Evolutionary conservation across 2,888 invertebrate genomes (phyloP).

Genomic region (Acrobasis repandana): DNA sequence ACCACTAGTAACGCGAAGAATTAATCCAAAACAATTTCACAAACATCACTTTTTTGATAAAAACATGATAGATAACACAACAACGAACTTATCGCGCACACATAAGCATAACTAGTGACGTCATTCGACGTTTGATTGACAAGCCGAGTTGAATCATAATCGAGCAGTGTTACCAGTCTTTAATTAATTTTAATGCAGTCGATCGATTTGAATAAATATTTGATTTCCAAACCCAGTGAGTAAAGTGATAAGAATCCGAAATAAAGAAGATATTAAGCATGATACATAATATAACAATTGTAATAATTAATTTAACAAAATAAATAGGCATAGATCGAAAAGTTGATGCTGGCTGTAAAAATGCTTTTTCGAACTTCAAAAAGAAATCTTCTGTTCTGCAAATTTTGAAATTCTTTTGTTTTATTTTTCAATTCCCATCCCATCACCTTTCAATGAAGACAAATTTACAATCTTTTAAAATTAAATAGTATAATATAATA

Average conservation of each 20-base stretch:
- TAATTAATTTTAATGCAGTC: neutral
- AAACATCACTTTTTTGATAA: conserved; percentile 80
- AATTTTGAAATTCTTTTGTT: conserved; percentile 39
- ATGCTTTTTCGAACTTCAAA: conserved; percentile 26
- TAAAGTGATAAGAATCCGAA: neutral
- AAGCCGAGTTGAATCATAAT: conserved; percentile 30
- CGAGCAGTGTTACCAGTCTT: conserved; percentile 34
- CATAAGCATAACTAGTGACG: conserved; percentile 65
- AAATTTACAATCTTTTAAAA: conserved; percentile 25
- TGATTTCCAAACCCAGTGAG: neutral
- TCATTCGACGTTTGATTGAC: conserved; percentile 26
- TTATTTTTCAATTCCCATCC: conserved; percentile 49
- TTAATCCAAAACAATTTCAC: conserved; percentile 65
- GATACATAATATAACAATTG: no score
- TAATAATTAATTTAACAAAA: no score
- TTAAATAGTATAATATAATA: conserved; percentile 39
- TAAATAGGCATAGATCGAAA: neutral
- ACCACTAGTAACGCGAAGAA: conserved; percentile 72
- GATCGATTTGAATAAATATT: neutral
- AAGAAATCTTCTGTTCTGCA: conserved; percentile 32
- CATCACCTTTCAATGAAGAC: conserved; percentile 52
- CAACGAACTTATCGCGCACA: conserved; percentile 58
- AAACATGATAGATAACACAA: conserved; percentile 80
- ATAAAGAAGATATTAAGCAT: no score
- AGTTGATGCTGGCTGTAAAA: conserved; percentile 17